Evolutionary conservation across 2,888 invertebrate species (phyloP).

Genomic region (Drosophila histrio): DNA sequence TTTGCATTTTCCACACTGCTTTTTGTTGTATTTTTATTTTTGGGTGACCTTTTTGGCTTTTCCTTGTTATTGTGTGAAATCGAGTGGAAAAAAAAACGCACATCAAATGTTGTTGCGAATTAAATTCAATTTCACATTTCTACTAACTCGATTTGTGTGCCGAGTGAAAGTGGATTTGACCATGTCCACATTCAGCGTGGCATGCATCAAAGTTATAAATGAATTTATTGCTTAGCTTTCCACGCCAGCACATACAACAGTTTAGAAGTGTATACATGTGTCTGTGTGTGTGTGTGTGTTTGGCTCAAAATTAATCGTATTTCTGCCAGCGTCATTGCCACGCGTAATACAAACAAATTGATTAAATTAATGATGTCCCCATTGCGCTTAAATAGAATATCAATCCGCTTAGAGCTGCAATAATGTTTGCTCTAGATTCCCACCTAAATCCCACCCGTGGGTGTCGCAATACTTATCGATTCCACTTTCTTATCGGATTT

Average conservation of each 20-base stretch:
- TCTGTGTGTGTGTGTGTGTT: not conserved
- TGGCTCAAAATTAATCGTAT: constrained; percentile 49
- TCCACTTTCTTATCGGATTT: not conserved
- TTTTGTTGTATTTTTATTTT: constrained; percentile 3
- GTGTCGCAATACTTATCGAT: not conserved
- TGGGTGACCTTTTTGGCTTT: not conserved
- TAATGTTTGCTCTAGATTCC: not conserved
- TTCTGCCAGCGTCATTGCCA: constrained; percentile 32
- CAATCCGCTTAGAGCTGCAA: not conserved
- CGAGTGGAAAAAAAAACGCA: constrained; percentile 43
- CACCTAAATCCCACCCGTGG: not conserved
- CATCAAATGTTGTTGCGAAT: constrained; percentile 48
- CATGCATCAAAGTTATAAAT: constrained; percentile 64
- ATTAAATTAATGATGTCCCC: constrained; percentile 52
- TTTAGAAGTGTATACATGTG: not conserved
- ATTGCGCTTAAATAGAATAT: constrained; percentile 3
- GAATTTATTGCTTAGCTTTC: constrained; percentile 50
- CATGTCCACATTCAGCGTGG: constrained; percentile 18
- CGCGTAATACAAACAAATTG: constrained; percentile 31
- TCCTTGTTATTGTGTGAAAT: constrained; percentile 50
- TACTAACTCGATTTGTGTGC: constrained; percentile 65
- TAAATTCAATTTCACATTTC: constrained; percentile 69
- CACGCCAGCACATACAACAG: not conserved
- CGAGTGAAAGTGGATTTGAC: constrained; percentile 64
- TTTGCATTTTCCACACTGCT: not conserved